A percentile compares a stretch with the other conserved stretches of the same genome.
Evolutionary conservation across 2,888 invertebrate genomes (phyloP).

Genomic region (Ptycholaimellus sp.): DNA sequence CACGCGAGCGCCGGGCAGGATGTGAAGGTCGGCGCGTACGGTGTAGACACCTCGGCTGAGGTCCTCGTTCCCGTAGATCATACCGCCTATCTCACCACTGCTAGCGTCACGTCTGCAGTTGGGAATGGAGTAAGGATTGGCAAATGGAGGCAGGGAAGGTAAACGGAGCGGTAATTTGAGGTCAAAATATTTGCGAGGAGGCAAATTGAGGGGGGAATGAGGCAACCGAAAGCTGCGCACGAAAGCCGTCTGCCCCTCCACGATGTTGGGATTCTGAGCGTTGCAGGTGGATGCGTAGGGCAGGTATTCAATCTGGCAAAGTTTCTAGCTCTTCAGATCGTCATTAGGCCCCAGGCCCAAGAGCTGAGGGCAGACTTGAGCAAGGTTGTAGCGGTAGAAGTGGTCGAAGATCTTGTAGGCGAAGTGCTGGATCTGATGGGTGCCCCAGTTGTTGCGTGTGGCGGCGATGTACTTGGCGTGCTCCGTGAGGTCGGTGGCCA

Average conservation of each 20-base stretch:
- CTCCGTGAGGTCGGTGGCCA: conserved; percentile 82
- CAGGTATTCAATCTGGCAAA: no score
- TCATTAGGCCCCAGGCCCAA: no score
- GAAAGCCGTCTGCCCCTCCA: conserved; percentile 2
- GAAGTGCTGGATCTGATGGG: conserved; percentile 14
- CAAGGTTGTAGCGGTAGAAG: conserved; percentile 61
- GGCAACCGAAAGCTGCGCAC: no score
- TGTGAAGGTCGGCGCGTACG: conserved; percentile 75
- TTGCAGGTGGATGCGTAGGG: conserved; percentile 70
- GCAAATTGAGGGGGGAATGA: no score
- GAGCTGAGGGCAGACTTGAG: no score
- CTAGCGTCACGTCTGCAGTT: no score
- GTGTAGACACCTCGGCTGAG: conserved; percentile 44
- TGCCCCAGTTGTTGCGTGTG: conserved; percentile 72
- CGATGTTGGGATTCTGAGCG: conserved; percentile 60
- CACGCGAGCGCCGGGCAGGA: conserved; percentile 69
- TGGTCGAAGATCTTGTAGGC: conserved; percentile 31
- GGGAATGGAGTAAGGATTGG: no score
- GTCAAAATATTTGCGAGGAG: no score
- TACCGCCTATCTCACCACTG: conserved; percentile 48
- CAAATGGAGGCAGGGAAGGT: no score
- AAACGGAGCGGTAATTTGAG: no score
- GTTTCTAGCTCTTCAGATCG: no score
- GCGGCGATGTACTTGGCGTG: conserved; percentile 80
- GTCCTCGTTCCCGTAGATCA: conserved; percentile 54